Base-by-base conservation (phyloP, 2,888 invertebrate genomes). In the Cantharis nigra region DNA sequence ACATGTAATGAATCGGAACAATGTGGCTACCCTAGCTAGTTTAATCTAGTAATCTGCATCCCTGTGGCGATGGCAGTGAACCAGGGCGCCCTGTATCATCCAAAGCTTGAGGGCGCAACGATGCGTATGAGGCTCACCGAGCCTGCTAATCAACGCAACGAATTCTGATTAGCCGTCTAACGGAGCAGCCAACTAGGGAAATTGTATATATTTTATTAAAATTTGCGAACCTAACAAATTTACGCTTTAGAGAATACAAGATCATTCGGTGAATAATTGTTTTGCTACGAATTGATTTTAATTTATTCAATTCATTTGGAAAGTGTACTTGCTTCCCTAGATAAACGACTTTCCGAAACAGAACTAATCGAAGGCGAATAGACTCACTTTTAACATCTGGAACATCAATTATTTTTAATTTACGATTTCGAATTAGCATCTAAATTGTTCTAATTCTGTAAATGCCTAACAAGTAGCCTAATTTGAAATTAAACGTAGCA, bases 81-180 rank as follows among this genome's bases (percentile, higher is more conserved):
- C 70, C 72, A 63, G 74, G 63, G 72, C 30, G 65, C 73, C 28
- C 63, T 70, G 30, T 70, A 67, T 67, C 72, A 69, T 63, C 70
- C 69, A 62, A 70, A 49, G 63, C 71, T 69, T 69, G 67, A 33
- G 67, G 74, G 72, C 65, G 74, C 74, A 71, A 69, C 71, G 71
- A 71, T 67, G 75, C 75, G 75, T 71, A 69, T 75, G 71, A 71
- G 71, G 76, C 71, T 76, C 77, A 76, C 75, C 80, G 81, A 81
- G 75, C 79, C 77, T 79, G 81, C 82, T 82, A 82, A 82, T 82
- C 81, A 82, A 80, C 82, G 80, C 81, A 80, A 80, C 79, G 78
- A 78, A 78, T 74, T 79, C 81, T 81, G 80, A 82, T 82, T 82
- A 81, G 80, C 78, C 79, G 81, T 78, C 80, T 79, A 82, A 82